Evolutionary conservation across 2,888 invertebrate species (phyloP).

Genomic region (Cosmia pyralina): DNA sequence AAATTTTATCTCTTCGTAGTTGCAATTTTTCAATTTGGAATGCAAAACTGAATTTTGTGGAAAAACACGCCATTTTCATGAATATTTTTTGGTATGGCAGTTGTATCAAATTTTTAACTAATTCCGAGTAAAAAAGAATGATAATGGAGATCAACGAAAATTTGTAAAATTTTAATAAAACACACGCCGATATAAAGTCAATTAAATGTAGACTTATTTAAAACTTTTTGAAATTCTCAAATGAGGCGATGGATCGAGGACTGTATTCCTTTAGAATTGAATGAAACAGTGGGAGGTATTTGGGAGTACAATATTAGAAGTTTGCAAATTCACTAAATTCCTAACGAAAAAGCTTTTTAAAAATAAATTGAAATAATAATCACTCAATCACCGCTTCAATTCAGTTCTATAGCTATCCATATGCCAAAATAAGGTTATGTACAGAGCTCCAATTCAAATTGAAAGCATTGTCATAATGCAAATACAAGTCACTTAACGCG

Average conservation of each 20-base stretch:
- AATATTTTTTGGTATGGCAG: not conserved
- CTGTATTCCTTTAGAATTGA: too few species aligned
- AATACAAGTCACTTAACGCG: slow-evolving; percentile 49
- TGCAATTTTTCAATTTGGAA: slow-evolving; percentile 23
- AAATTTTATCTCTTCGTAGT: not conserved
- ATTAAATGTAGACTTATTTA: too few species aligned
- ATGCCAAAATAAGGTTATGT: not conserved
- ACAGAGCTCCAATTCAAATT: not conserved
- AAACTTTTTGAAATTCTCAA: too few species aligned
- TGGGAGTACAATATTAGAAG: too few species aligned
- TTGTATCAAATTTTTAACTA: too few species aligned
- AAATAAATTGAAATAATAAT: not conserved
- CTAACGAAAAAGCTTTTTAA: not conserved
- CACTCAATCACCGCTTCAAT: not conserved
- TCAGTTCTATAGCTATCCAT: not conserved
- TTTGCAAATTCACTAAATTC: too few species aligned
- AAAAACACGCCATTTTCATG: slow-evolving; percentile 1
- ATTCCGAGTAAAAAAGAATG: too few species aligned
- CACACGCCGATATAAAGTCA: too few species aligned
- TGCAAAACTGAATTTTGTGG: slow-evolving; percentile 34
- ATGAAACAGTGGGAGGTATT: too few species aligned
- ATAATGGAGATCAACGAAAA: not conserved
- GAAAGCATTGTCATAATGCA: slow-evolving; percentile 12
- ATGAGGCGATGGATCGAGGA: too few species aligned
- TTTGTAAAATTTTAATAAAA: not conserved